These are phyloP conservation scores for Phoxinus phoxinus DNA, from an alignment of 2,113 vertebrate species.

Conservation along the genomic window DNA sequence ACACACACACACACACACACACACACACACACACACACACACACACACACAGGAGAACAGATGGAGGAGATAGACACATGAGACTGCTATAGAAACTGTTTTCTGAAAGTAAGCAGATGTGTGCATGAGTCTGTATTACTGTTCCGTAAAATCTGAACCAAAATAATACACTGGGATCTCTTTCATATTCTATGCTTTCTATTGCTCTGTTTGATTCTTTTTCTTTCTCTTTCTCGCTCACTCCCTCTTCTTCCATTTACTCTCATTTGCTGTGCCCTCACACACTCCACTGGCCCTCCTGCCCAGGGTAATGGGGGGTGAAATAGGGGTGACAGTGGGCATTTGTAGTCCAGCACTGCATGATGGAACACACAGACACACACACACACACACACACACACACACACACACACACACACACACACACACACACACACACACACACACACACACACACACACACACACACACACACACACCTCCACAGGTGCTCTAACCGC, in stretches of 20 bases:
- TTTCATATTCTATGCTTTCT: background rate
- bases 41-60: slow-evolving; percentile 48
- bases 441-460: slow-evolving; percentile 19
- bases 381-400: background rate
- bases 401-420: slow-evolving; percentile 31
- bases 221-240: slow-evolving; percentile 4
- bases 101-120: slow-evolving; percentile 10
- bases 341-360: slow-evolving; percentile 59
- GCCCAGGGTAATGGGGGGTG: slow-evolving; percentile 72
- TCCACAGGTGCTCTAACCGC: slow-evolving; percentile 3
- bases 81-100: slow-evolving; percentile 51
- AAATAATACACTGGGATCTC: background rate
- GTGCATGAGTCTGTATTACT: background rate
- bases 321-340: slow-evolving; percentile 71
- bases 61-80: background rate
- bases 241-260: slow-evolving; percentile 22
- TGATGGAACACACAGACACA: slow-evolving; percentile 58
- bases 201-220: slow-evolving; percentile 34
- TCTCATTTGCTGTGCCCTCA: slow-evolving; percentile 29
- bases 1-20: slow-evolving; percentile 47
- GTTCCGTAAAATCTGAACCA: background rate
- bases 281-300: slow-evolving; percentile 60
- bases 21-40: slow-evolving; percentile 45
- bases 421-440: slow-evolving; percentile 15
- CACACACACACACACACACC: slow-evolving; percentile 18